Conservation (phyloP, 2,888 invertebrate genomes). For the Prosopocoilus inquinatus region DNA sequence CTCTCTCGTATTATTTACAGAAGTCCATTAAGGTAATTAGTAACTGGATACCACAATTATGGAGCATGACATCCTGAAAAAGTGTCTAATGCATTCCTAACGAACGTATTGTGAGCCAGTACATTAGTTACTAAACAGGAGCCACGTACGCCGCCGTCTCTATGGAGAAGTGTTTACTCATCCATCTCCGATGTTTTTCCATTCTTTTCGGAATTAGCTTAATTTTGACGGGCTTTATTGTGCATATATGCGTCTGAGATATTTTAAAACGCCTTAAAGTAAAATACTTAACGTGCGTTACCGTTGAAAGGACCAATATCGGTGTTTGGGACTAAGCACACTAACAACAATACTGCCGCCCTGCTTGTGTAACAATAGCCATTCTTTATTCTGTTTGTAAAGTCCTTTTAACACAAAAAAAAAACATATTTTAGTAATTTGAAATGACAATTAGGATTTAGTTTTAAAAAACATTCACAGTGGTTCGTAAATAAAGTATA, state of each 20-base stretch:
- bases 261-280: background rate
- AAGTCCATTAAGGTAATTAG: slow-evolving; percentile 44
- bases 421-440: too few relatives aligned
- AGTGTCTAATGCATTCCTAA: slow-evolving; percentile 30
- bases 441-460: too few relatives aligned
- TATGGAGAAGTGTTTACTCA: background rate
- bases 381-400: too few relatives aligned
- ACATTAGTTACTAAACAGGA: slow-evolving; percentile 28
- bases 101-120: slow-evolving; percentile 26
- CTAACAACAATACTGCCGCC: too few relatives aligned
- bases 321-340: too few relatives aligned
- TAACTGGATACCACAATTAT: slow-evolving; percentile 43
- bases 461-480: too few relatives aligned
- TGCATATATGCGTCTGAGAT: background rate
- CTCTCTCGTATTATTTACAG: slow-evolving; percentile 28
- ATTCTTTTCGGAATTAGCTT: background rate
- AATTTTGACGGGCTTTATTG: background rate
- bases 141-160: slow-evolving; percentile 17
- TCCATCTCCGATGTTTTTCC: background rate
- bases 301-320: too few relatives aligned
- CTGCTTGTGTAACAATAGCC: too few relatives aligned
- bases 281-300: background rate
- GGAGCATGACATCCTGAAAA: slow-evolving; percentile 36
- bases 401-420: too few relatives aligned
- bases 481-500: too few relatives aligned